phyloP scores from a whole-genome alignment of 2,797 vertebrate genomes.

The Hozukius guyotensis region DNA sequence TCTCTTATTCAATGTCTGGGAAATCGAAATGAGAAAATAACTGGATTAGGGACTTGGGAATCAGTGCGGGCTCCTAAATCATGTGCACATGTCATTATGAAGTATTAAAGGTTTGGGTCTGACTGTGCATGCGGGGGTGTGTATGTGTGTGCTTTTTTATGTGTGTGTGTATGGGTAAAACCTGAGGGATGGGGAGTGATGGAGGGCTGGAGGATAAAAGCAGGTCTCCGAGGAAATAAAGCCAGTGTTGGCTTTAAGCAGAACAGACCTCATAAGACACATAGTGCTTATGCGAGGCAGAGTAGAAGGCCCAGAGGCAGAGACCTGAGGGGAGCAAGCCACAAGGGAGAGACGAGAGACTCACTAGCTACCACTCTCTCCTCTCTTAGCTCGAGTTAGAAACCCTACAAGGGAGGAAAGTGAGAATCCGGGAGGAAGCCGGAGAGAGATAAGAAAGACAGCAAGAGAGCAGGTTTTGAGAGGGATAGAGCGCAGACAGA shows the following conservation, averaged over 20 bases:
- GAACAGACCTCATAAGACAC: conserved; percentile 83
- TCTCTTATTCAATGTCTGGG: conserved; percentile 83
- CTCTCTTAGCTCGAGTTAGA: conserved; percentile 71
- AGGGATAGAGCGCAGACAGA: conserved; percentile 53
- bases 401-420: conserved; percentile 71
- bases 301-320: conserved; percentile 76
- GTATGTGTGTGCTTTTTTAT: conserved; percentile 38
- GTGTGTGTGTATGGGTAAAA: conserved; percentile 68
- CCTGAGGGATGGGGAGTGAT: conserved; percentile 78
- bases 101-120: conserved; percentile 81
- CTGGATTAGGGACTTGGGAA: conserved; percentile 84
- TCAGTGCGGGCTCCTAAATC: conserved; percentile 81
- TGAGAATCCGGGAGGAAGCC: conserved; percentile 67
- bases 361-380: conserved; percentile 69
- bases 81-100: conserved; percentile 83
- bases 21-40: conserved; percentile 85
- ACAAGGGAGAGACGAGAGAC: conserved; percentile 75
- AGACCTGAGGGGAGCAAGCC: conserved; percentile 77
- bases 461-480: conserved; percentile 56
- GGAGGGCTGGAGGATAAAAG: conserved; percentile 81
- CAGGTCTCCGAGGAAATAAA: conserved; percentile 84
- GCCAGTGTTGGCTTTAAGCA: conserved; percentile 83
- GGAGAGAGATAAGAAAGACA: conserved; percentile 65
- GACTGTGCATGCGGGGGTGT: conserved; percentile 56
- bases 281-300: conserved; percentile 78